These are phyloP conservation scores for Chymomyza amoena DNA, from an alignment of 2,888 invertebrate genomes.

Conservation along the genomic window DNA sequence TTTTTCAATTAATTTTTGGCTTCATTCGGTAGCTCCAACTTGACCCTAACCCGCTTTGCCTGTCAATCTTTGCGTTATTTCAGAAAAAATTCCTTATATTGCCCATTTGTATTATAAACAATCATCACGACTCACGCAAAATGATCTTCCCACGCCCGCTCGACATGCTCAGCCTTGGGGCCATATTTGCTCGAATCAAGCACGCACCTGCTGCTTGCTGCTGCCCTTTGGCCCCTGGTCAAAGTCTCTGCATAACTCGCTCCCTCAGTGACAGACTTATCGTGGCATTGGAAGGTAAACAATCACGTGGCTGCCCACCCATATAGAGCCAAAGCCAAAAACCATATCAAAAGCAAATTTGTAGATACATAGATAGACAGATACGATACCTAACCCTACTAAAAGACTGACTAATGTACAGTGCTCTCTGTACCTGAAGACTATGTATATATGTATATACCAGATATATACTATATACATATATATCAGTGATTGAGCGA, in stretches of 20 bases:
- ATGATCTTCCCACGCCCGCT: not conserved
- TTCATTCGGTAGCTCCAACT: too few species aligned
- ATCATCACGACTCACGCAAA: not conserved
- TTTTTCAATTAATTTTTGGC: too few species aligned
- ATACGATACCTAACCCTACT: not conserved
- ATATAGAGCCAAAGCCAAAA: not conserved
- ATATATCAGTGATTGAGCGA: conserved; percentile 69
- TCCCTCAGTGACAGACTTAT: conserved; percentile 31
- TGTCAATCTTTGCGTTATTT: too few species aligned
- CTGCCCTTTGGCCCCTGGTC: conserved; percentile 15
- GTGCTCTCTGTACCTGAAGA: conserved; percentile 30
- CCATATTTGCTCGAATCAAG: not conserved
- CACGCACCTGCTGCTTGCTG: conserved; percentile 28
- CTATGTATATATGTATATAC: not conserved
- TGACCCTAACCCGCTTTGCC: too few species aligned
- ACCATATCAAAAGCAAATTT: conserved; percentile 25
- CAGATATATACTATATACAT: too few species aligned
- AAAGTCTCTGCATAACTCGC: not conserved
- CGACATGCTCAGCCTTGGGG: not conserved
- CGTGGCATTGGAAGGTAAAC: conserved; percentile 28
- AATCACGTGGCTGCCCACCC: conserved; percentile 54
- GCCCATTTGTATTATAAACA: not conserved
- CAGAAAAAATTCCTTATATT: too few species aligned
- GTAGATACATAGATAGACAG: not conserved
- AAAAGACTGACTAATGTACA: conserved; percentile 12